These are phyloP conservation scores for Ariolimax columbianus DNA, from an alignment of 2,888 invertebrate genomes.

Conservation along the genomic window DNA sequence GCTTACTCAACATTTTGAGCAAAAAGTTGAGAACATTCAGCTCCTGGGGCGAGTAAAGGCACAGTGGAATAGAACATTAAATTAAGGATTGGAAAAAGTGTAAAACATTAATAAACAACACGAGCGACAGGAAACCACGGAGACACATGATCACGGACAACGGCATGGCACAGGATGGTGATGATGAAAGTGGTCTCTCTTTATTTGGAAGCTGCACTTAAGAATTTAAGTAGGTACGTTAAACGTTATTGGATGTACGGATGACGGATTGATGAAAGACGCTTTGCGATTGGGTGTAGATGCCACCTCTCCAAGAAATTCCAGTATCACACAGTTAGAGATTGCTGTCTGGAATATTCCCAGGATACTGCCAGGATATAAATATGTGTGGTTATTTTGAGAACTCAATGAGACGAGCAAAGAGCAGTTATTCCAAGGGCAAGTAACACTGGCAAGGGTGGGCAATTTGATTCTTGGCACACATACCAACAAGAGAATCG, in stretches of 20 bases:
- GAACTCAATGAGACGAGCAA: conserved; percentile 4
- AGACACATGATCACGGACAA: no score
- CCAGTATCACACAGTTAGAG: background rate
- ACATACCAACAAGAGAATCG: background rate
- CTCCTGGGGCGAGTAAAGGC: background rate
- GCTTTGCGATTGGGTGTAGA: background rate
- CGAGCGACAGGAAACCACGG: no score
- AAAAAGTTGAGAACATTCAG: background rate
- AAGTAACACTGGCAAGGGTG: background rate
- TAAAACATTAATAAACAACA: no score
- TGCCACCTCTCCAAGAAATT: background rate
- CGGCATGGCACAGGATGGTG: no score
- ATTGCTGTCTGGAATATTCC: background rate
- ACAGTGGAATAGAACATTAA: background rate
- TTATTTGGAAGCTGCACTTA: background rate
- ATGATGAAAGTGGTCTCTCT: background rate
- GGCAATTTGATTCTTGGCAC: background rate
- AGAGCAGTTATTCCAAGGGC: background rate
- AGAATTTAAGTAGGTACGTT: background rate
- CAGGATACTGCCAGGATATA: background rate
- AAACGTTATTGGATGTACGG: background rate
- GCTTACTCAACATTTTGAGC: no score
- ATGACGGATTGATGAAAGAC: background rate
- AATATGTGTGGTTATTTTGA: conserved; percentile 1
- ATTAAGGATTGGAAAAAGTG: no score